Percentiles rank a stretch among this genome's conserved stretches.
These are phyloP conservation scores for Volucella inflata DNA, from an alignment of 2,888 invertebrate genomes.

Conservation along the genomic window DNA sequence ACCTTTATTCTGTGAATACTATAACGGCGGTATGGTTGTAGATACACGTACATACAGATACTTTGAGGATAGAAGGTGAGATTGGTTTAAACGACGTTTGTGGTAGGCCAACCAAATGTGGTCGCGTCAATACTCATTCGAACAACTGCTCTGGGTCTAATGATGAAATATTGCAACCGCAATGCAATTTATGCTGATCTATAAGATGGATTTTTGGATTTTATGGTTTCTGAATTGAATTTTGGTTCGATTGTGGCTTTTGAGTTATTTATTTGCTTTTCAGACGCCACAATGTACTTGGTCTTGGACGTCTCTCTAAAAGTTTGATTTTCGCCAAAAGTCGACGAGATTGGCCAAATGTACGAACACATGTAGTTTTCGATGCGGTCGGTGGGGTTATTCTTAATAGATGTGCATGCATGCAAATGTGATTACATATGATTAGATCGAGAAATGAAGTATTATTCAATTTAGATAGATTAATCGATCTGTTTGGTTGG, in stretches of 20 bases:
- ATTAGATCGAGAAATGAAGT: slow-evolving; percentile 59
- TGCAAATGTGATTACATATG: slow-evolving; percentile 66
- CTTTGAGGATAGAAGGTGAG: slow-evolving; percentile 16
- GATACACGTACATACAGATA: not conserved
- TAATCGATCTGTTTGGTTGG: slow-evolving; percentile 62
- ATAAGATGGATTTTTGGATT: slow-evolving; percentile 67
- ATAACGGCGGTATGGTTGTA: not conserved
- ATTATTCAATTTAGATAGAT: slow-evolving; percentile 68
- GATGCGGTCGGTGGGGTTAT: slow-evolving; percentile 22
- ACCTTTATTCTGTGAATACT: not conserved
- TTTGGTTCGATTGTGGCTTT: slow-evolving; percentile 72
- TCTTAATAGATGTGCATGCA: slow-evolving; percentile 37
- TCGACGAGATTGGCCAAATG: slow-evolving; percentile 32
- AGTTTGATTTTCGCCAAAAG: slow-evolving; percentile 41
- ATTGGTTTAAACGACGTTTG: slow-evolving; percentile 53
- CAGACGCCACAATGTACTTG: not conserved
- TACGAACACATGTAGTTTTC: slow-evolving; percentile 9
- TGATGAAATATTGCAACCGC: slow-evolving; percentile 75
- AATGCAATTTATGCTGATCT: slow-evolving; percentile 66
- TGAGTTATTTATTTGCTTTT: slow-evolving; percentile 68
- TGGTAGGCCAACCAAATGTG: slow-evolving; percentile 34
- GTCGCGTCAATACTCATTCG: slow-evolving; percentile 39
- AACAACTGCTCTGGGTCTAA: slow-evolving; percentile 55
- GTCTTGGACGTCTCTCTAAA: not conserved
- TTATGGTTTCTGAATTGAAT: slow-evolving; percentile 72